Evolutionary conservation across 2,113 vertebrate genomes (phyloP), one percentile per base, ranked within the genome.

Genomic region (Corythoichthys haematopterus): DNA sequence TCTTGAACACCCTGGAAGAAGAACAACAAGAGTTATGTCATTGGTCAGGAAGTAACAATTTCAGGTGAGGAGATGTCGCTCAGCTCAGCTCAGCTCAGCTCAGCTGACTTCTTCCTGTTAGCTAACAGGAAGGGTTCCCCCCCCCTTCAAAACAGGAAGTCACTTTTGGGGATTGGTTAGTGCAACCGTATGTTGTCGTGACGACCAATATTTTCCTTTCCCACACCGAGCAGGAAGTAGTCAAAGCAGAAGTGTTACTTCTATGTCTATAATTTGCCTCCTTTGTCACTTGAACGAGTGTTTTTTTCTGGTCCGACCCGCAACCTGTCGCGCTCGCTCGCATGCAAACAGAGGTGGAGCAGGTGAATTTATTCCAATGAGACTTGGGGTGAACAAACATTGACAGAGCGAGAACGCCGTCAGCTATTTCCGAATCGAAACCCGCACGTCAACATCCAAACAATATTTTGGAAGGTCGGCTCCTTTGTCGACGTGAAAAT

Each of bases 1-100:
- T 92, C 88, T 92, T 92, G 68, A 92, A 92, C 52, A 92, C 91
- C 87, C 91, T 92, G 79, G 43, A 56, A 56, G 57, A 76, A 64
- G 16, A 74, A 28, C 64, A 59, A 69, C 53, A 72, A 20, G 35
- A 12, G 46, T 11, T 3, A 12, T 10, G 16, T 65, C 47, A 65
- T 16, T 47, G 16, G 13, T 16, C 40, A 62, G 60, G 40, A 57
- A 57, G 33, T 35, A 50, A 51, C 10, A 38, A 65, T 37, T 16
- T 50, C 7, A 35, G 37, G 12, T 40, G 59, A 43, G 13, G 52
- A 60, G 37, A 20, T 28, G 8, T 62, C 59, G 13, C n/a, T 61
- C 59, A 28, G 20, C 20, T 28, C 20, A 28, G 20, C 20, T 28
- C 20, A 28, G 20, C 20, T 28, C 20, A 28, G 20, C 20, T 28